Conservation (phyloP, 2,888 invertebrate genomes). For the Tenthredo livida region DNA sequence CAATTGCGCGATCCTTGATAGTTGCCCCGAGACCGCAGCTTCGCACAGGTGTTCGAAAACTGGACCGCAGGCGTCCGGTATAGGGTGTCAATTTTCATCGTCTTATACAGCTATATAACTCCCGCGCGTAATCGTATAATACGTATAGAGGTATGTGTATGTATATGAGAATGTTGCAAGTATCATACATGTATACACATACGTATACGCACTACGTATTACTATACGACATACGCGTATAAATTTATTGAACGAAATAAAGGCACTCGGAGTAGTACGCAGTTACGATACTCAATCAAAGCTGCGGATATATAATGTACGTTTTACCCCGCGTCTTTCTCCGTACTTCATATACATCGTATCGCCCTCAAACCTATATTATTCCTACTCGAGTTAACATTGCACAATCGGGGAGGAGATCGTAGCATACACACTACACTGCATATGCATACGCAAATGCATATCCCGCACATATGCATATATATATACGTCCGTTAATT, state of each 20-base stretch:
- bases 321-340: neutral
- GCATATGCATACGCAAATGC: no score
- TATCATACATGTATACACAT: neutral
- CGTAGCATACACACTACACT: neutral
- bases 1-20: constrained; percentile 15
- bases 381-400: neutral
- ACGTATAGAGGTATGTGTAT: neutral
- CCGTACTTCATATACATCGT: neutral
- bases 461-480: neutral
- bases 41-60: constrained; percentile 55
- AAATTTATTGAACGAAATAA: neutral
- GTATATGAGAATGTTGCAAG: neutral
- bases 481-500: neutral
- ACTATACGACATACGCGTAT: no score
- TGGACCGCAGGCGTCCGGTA: constrained; percentile 10
- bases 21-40: constrained; percentile 53
- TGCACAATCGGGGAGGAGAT: constrained; percentile 2
- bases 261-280: neutral
- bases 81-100: constrained; percentile 37
- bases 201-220: no score
- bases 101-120: neutral
- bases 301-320: neutral
- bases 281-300: constrained; percentile 30
- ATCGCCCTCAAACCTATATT: neutral
- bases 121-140: neutral